phyloP scores from a whole-genome alignment of 2,113 vertebrate genomes.

The Tetraodon nigroviridis region DNA sequence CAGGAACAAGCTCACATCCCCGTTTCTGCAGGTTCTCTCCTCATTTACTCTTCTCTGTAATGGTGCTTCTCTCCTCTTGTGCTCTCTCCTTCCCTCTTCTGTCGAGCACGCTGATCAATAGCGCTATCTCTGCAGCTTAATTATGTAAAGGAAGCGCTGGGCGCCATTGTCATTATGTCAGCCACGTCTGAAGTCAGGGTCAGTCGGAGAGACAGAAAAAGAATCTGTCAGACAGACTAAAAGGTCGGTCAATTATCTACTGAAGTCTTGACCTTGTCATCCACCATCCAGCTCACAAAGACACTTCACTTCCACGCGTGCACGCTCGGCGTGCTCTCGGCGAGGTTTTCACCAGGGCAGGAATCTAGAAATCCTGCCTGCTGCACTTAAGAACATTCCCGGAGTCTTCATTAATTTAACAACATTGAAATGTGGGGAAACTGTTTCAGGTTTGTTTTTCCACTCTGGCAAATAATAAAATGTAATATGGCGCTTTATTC shows the following conservation, averaged over 20 bases:
- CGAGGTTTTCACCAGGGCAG: not conserved
- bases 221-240: not conserved
- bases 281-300: not conserved
- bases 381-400: not conserved
- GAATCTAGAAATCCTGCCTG: not conserved
- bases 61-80: not conserved
- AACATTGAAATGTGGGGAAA: not conserved
- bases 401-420: not conserved
- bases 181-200: slow-evolving; percentile 3
- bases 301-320: not conserved
- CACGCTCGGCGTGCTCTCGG: not conserved
- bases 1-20: not conserved
- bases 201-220: not conserved
- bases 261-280: slow-evolving; percentile 2
- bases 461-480: not conserved
- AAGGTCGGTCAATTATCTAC: not conserved
- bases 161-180: not conserved
- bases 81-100: not conserved
- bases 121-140: slow-evolving; percentile 6
- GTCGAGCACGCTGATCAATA: slow-evolving; percentile 26
- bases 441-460: not conserved
- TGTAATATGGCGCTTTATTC: not conserved
- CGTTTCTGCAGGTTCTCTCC: not conserved
- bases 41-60: not conserved
- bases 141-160: not conserved